Evolutionary conservation across 2,888 invertebrate genomes (phyloP).

Genomic region (Melipona beecheii): DNA sequence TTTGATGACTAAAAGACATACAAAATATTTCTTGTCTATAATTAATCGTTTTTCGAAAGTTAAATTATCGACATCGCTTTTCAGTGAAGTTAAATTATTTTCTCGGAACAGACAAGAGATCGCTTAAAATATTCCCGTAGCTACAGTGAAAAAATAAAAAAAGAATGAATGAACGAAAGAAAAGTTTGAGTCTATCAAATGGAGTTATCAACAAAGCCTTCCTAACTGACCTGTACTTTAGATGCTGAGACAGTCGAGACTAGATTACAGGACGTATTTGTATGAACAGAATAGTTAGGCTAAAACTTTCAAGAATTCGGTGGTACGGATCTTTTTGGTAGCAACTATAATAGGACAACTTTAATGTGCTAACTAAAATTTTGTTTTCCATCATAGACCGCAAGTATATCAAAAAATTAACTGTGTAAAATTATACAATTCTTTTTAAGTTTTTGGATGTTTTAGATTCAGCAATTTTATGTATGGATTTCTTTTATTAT

Average conservation of each 20-base stretch:
- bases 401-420: neutral
- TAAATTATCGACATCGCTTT: neutral
- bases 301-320: neutral
- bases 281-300: constrained; percentile 2
- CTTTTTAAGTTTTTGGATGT: no score
- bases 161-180: neutral
- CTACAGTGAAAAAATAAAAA: neutral
- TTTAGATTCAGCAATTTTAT: no score
- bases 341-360: neutral
- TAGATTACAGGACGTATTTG: neutral
- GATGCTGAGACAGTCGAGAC: neutral
- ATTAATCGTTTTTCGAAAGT: neutral
- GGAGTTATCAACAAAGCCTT: neutral
- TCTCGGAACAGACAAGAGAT: neutral
- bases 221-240: neutral
- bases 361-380: neutral
- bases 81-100: neutral
- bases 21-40: neutral
- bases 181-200: neutral
- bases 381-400: neutral
- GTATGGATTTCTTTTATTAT: no score
- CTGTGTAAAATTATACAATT: neutral
- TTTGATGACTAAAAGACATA: neutral
- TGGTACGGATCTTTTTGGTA: neutral
- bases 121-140: neutral